A percentile compares a stretch with the other conserved stretches of the same genome.
These are phyloP conservation scores for Eupithecia subumbrata DNA, from an alignment of 2,888 invertebrate species.

Conservation along the genomic window DNA sequence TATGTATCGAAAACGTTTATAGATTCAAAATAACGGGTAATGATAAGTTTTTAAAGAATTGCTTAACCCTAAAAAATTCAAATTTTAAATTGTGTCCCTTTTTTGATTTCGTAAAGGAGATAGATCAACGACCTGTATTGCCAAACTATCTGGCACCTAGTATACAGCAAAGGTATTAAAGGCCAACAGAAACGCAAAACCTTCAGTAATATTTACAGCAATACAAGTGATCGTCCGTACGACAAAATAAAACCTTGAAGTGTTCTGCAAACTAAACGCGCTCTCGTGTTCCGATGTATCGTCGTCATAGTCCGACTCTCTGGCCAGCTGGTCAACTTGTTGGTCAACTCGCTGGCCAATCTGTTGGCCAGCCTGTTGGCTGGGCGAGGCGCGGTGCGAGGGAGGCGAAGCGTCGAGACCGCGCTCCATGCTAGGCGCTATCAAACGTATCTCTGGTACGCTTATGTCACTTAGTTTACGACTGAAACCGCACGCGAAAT, in stretches of 20 bases:
- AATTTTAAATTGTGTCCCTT: too few species aligned
- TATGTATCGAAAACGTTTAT: too few species aligned
- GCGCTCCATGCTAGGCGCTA: slow-evolving; percentile 92
- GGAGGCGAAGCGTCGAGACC: slow-evolving; percentile 85
- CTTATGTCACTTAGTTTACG: slow-evolving; percentile 89
- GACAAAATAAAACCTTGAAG: slow-evolving; percentile 67
- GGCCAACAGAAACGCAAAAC: too few species aligned
- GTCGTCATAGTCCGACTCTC: slow-evolving; percentile 54
- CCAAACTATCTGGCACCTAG: too few species aligned
- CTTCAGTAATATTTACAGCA: too few species aligned
- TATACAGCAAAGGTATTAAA: too few species aligned
- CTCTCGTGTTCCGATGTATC: slow-evolving; percentile 81
- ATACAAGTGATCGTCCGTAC: slow-evolving; percentile 41
- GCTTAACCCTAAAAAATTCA: too few species aligned
- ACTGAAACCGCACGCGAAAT: slow-evolving; percentile 64
- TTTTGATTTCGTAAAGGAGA: too few species aligned
- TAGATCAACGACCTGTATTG: too few species aligned
- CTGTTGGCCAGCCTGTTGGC: slow-evolving; percentile 20
- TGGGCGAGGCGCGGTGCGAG: slow-evolving; percentile 44
- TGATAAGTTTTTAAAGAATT: too few species aligned
- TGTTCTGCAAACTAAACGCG: slow-evolving; percentile 80
- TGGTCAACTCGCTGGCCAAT: slow-evolving; percentile 27
- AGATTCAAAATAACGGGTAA: too few species aligned
- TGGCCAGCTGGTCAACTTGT: slow-evolving; percentile 35
- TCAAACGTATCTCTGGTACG: slow-evolving; percentile 92